Evolutionary conservation across 2,888 invertebrate species (phyloP).

Genomic region (Melieria omissa): DNA sequence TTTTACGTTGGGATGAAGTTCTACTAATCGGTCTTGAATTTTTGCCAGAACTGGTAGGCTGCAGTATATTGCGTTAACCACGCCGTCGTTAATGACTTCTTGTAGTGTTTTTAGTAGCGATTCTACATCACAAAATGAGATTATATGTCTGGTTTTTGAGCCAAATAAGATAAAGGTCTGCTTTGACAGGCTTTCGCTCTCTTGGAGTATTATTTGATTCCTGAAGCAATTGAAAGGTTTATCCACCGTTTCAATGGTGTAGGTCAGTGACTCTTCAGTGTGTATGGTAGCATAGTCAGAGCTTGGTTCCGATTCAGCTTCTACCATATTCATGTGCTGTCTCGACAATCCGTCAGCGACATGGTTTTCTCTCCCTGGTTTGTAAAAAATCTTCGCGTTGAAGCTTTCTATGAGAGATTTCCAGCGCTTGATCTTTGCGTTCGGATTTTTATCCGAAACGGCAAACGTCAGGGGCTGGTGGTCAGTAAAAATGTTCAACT

Average conservation of each 20-base stretch:
- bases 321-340: background rate
- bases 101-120: too few relatives aligned
- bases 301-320: background rate
- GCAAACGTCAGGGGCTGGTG: too few relatives aligned
- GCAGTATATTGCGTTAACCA: too few relatives aligned
- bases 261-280: slow-evolving; percentile 39
- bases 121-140: too few relatives aligned
- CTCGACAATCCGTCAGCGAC: slow-evolving; percentile 31
- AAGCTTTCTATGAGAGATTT: too few relatives aligned
- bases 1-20: too few relatives aligned
- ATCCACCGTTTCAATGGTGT: slow-evolving; percentile 41
- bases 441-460: too few relatives aligned
- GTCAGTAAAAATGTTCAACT: slow-evolving; percentile 1
- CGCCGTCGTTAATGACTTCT: too few relatives aligned
- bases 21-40: too few relatives aligned
- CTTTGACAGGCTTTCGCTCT: slow-evolving; percentile 7
- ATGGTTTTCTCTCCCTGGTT: slow-evolving; percentile 26
- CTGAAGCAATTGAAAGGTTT: slow-evolving; percentile 46
- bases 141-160: slow-evolving; percentile 35
- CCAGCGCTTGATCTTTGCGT: too few relatives aligned
- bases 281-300: slow-evolving; percentile 16
- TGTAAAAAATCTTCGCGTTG: too few relatives aligned
- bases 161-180: slow-evolving; percentile 36
- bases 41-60: too few relatives aligned
- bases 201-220: slow-evolving; percentile 45